Percentiles rank a stretch among this genome's conserved stretches.
Conservation (phyloP, 2,113 vertebrate species). For the Clarias batrachus region DNA sequence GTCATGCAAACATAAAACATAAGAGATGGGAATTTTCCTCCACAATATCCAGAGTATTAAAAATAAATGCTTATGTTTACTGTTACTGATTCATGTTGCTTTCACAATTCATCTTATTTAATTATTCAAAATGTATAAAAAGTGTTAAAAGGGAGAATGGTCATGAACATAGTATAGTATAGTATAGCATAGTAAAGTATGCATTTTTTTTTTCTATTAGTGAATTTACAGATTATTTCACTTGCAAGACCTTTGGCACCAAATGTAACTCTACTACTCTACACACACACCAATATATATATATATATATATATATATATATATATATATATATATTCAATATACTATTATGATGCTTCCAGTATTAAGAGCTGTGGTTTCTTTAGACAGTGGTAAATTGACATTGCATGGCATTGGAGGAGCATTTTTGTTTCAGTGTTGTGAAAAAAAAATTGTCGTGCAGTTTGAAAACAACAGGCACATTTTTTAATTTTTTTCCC, state of each 20-base stretch:
- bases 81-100: constrained; percentile 23
- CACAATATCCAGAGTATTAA: not conserved
- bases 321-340: not conserved
- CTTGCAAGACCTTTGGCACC: constrained; percentile 52
- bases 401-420: constrained; percentile 1
- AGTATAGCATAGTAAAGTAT: not conserved
- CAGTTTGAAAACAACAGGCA: not conserved
- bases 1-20: constrained; percentile 59
- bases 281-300: not conserved
- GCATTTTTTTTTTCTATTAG: not conserved
- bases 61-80: constrained; percentile 36
- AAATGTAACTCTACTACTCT: constrained; percentile 35
- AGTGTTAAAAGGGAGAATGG: constrained; percentile 32
- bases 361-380: constrained; percentile 21
- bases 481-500: not conserved
- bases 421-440: constrained; percentile 1
- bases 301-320: not conserved
- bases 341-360: constrained; percentile 42
- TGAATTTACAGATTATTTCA: constrained; percentile 26
- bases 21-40: constrained; percentile 9
- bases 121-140: constrained; percentile 48
- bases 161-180: constrained; percentile 18
- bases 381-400: not conserved
- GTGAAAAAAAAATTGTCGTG: not conserved
- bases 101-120: constrained; percentile 22